A percentile compares a stretch with the other conserved stretches of the same genome.
Conservation (phyloP, 2,888 invertebrate genomes). For the Apantesis nais region DNA sequence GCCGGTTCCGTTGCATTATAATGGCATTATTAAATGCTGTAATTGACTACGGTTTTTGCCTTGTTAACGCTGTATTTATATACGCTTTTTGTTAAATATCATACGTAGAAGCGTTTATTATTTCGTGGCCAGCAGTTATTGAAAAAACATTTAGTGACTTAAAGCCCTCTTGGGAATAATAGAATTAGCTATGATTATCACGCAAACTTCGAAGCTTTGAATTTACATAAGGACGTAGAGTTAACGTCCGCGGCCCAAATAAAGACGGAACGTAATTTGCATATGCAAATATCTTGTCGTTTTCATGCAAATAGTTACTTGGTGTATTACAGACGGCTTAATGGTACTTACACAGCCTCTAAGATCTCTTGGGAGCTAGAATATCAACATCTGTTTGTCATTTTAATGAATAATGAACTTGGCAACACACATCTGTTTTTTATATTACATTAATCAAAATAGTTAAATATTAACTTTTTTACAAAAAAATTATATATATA, state of each 20-base stretch:
- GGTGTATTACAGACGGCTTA: slow-evolving; percentile 81
- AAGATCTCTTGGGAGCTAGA: slow-evolving; percentile 60
- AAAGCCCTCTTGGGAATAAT: slow-evolving; percentile 56
- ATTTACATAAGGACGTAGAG: slow-evolving; percentile 76
- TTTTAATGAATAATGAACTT: too few species aligned
- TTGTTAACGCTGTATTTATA: slow-evolving; percentile 68
- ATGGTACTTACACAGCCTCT: slow-evolving; percentile 75
- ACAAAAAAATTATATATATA: neutral
- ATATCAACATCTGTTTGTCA: slow-evolving; percentile 62
- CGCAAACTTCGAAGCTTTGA: slow-evolving; percentile 55
- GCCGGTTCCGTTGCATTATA: slow-evolving; percentile 59
- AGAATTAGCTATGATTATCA: slow-evolving; percentile 59
- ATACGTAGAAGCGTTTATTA: slow-evolving; percentile 59
- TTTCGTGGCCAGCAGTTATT: slow-evolving; percentile 47
- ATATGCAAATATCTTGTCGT: slow-evolving; percentile 82
- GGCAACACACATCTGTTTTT: too few species aligned
- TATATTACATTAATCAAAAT: too few species aligned
- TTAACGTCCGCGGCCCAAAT: slow-evolving; percentile 78
- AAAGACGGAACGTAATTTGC: slow-evolving; percentile 81
- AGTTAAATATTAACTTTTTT: too few species aligned
- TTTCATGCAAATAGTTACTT: slow-evolving; percentile 80
- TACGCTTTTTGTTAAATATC: slow-evolving; percentile 56
- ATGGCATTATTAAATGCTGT: slow-evolving; percentile 64
- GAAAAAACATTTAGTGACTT: slow-evolving; percentile 56
- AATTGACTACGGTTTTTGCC: slow-evolving; percentile 63